Evolutionary conservation across 1,140 invertebrate species (phyloP).

Genomic region (Lysiphlebus fabarum): DNA sequence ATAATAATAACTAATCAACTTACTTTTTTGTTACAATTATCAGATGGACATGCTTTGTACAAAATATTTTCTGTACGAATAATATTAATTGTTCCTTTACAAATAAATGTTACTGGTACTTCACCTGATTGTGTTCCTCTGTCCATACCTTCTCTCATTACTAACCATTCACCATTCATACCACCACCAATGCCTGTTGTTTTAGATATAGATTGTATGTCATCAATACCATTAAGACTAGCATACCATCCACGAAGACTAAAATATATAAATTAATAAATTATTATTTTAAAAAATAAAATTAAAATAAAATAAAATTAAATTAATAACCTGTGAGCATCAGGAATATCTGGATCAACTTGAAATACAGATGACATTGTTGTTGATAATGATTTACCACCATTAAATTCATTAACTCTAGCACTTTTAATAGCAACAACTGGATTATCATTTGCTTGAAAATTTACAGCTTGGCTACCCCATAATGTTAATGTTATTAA

Average conservation of each 20-base stretch:
- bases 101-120: slow-evolving; percentile 75
- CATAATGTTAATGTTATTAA: slow-evolving; percentile 69
- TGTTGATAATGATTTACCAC: slow-evolving; percentile 68
- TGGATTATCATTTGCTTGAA: slow-evolving; percentile 72
- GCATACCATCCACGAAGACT: slow-evolving; percentile 81
- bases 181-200: slow-evolving; percentile 28
- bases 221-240: slow-evolving; percentile 69
- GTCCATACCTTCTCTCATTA: slow-evolving; percentile 69
- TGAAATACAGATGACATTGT: slow-evolving; percentile 63
- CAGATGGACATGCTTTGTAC: slow-evolving; percentile 85
- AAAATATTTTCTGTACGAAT: slow-evolving; percentile 75
- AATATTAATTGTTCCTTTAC: slow-evolving; percentile 67
- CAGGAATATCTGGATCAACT: slow-evolving; percentile 84
- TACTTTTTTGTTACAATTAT: slow-evolving; percentile 90
- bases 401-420: slow-evolving; percentile 68
- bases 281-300: slow-evolving; percentile 11
- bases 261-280: slow-evolving; percentile 17
- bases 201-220: slow-evolving; percentile 49
- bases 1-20: slow-evolving; percentile 5
- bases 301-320: slow-evolving; percentile 6
- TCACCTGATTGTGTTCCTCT: slow-evolving; percentile 66
- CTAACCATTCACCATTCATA: slow-evolving; percentile 56
- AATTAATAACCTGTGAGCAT: slow-evolving; percentile 68
- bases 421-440: slow-evolving; percentile 81
- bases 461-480: slow-evolving; percentile 80